Evolutionary conservation across 2,888 invertebrate genomes (phyloP).

Genomic region (Tricholauxania praeusta): DNA sequence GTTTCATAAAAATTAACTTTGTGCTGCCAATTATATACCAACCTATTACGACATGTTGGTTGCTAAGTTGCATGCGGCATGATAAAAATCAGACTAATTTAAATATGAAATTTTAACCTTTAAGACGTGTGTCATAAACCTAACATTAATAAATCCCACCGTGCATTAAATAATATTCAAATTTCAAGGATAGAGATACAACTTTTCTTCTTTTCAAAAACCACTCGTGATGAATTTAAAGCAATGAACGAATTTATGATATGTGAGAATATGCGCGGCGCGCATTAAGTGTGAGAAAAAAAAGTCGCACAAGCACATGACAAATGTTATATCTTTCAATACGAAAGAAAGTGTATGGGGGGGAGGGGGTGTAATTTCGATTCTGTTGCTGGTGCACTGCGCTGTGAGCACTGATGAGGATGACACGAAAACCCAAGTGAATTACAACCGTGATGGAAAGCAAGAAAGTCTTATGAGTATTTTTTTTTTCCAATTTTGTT

Average conservation of each 20-base stretch:
- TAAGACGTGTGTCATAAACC: not conserved
- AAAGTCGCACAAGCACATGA: too few species aligned
- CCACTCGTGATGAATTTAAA: slow-evolving; percentile 25
- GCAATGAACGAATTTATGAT: slow-evolving; percentile 3
- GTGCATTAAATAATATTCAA: slow-evolving; percentile 12
- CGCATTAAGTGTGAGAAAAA: not conserved
- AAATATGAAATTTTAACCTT: not conserved
- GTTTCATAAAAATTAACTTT: too few species aligned
- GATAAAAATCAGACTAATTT: not conserved
- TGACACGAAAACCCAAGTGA: slow-evolving; percentile 18
- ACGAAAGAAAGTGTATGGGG: not conserved
- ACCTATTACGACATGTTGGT: not conserved
- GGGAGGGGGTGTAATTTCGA: not conserved
- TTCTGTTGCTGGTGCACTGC: slow-evolving; percentile 1
- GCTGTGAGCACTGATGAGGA: slow-evolving; percentile 6
- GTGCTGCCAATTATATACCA: too few species aligned
- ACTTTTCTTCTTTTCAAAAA: slow-evolving; percentile 2
- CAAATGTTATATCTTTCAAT: not conserved
- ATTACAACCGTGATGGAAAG: slow-evolving; percentile 21
- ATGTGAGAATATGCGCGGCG: not conserved
- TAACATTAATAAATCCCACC: slow-evolving; percentile 3
- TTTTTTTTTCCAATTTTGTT: not conserved
- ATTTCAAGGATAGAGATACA: slow-evolving; percentile 8
- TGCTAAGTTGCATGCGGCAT: slow-evolving; percentile 14
- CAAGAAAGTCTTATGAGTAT: too few species aligned